Conservation (phyloP, 2,113 vertebrate species). For the Micromys minutus region DNA sequence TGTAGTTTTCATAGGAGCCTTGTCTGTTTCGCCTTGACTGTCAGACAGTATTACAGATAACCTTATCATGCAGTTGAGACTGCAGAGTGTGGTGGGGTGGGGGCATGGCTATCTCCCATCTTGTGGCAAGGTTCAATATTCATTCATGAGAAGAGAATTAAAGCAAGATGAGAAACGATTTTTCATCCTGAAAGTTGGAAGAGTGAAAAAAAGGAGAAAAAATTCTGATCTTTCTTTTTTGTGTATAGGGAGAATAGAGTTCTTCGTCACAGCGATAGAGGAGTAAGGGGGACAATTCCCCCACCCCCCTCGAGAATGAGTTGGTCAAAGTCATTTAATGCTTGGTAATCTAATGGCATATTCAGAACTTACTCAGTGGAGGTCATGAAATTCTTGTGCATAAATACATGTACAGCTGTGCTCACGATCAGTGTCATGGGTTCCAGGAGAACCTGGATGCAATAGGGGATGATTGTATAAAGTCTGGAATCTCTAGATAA, state of each 20-base stretch:
- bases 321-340: background rate
- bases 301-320: background rate
- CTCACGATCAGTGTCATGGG: background rate
- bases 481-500: fast-evolving
- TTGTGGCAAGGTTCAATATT: background rate
- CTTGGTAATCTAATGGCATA: background rate
- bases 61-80: fast-evolving
- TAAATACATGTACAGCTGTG: background rate
- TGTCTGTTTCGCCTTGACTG: background rate
- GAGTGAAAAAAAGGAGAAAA: background rate
- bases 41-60: background rate
- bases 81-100: fast-evolving
- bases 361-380: background rate
- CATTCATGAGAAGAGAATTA: background rate
- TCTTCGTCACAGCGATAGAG: background rate
- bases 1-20: background rate
- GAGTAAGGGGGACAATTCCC: background rate
- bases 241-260: background rate
- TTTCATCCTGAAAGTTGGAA: background rate
- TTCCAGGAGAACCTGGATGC: fast-evolving
- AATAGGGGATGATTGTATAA: fast-evolving
- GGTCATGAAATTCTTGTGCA: fast-evolving
- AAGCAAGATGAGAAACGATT: background rate
- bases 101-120: fast-evolving
- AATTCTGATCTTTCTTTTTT: background rate